phyloP scores from a whole-genome alignment of 2,797 vertebrate genomes.

The Pseudotriccus pelzelni region DNA sequence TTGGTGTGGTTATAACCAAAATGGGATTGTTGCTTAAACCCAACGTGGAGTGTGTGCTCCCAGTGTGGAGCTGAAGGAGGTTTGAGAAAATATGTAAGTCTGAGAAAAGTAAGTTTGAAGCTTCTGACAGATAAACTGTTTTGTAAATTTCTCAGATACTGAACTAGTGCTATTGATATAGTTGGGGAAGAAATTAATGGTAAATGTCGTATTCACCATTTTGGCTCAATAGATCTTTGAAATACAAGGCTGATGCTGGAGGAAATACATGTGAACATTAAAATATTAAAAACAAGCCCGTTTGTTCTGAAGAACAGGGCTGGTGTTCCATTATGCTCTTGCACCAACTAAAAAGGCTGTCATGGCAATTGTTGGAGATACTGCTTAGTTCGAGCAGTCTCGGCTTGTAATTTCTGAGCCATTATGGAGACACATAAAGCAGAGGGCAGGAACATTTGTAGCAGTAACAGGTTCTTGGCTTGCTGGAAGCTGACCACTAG shows the following conservation, averaged over 20 bases:
- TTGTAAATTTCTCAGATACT: background rate
- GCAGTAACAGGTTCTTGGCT: background rate
- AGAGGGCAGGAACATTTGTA: background rate
- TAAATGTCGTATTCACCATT: background rate
- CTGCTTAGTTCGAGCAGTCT: background rate
- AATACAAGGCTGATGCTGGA: background rate
- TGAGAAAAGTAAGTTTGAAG: background rate
- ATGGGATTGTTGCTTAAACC: background rate
- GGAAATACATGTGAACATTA: background rate
- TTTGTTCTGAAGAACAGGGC: background rate
- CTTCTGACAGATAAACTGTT: background rate
- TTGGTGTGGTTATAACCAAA: background rate
- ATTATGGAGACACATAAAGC: background rate
- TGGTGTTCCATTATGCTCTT: background rate
- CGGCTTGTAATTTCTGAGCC: background rate
- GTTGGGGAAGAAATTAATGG: background rate
- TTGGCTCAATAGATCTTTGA: background rate
- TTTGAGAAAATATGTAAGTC: background rate
- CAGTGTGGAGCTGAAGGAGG: background rate
- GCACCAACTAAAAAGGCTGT: background rate
- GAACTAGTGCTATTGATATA: background rate
- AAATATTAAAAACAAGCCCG: background rate
- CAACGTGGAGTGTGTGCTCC: too few relatives aligned
- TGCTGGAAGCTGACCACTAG: constrained; percentile 4
- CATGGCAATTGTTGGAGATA: background rate